Base-by-base conservation (phyloP, 92 coral and sea anemone genomes). In the Parazoanthus darwini region DNA sequence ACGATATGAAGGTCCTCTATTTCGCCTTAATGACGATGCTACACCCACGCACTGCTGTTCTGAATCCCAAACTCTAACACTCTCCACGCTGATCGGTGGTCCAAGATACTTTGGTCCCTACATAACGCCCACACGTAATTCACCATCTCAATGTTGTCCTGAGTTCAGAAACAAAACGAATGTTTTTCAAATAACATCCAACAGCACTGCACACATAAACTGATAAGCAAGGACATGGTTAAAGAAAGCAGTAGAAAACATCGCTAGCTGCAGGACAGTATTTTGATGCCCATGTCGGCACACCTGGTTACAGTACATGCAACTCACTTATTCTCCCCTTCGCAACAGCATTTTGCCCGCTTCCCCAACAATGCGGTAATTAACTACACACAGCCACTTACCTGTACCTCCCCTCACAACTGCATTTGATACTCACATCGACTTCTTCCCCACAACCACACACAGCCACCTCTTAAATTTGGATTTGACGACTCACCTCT, bases 71-170 rank as follows among this genome's bases (percentile, higher is more conserved):
- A 97, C 77, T 97, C 99, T 73, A 97, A 86, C 13, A 97, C 98
- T 82, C 98, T 95, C 99, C 99, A 97, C 7, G 99, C 99, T 86
- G 93, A 86, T 36, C 96, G 90, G 88, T 97, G 99, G 54, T 97
- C 96, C 73, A 97, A 81, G 75, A 97, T 97, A 71, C 94, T 97
- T 84, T 97, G 99, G 80, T 97, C 99, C 43, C 99, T 86, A 81
- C 99, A 97, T 68, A 97, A 86, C n/a, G 99, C 99, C 99, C 99
- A 97, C 84, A 97, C 99, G 72, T 97, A 97, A 86, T 96, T 93
- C 44, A 95, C 94, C 75, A 90, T 94, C 67, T 97, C 98, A 81
- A 97, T 97, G 42, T 95, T 94, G 66, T 97, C 99, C 99, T 97
- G 86, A 15, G 81, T 86, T 22, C 8, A 73, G 86, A 29, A 33